Evolutionary conservation across 37 sponge, comb jelly and placozoan species (phyloP).

Genomic region (Crambe crambe): DNA sequence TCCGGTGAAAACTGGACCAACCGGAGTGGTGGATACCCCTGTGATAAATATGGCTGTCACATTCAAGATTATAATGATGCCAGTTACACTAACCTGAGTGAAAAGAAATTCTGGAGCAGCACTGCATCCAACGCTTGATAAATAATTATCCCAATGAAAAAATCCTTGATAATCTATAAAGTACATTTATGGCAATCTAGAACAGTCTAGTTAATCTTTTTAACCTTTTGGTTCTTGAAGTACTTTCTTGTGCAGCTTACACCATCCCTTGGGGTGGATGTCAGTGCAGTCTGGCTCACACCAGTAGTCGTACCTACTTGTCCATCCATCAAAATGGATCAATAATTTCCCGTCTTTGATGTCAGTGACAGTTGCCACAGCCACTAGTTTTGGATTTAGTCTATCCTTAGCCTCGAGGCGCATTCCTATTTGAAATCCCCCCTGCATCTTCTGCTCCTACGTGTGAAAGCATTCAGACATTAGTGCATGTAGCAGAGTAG

Average conservation of each 20-base stretch:
- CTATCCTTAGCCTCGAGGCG: constrained; percentile 79
- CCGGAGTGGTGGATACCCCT: too few species aligned
- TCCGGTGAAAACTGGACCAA: too few species aligned
- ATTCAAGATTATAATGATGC: too few species aligned
- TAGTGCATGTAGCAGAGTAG: too few species aligned
- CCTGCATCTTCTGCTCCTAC: too few species aligned
- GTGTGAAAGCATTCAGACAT: too few species aligned
- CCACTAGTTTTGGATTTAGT: constrained; percentile 54
- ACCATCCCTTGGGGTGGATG: constrained; percentile 79
- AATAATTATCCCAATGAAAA: constrained; percentile 56
- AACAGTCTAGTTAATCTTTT: too few species aligned
- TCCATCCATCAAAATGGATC: constrained; percentile 90
- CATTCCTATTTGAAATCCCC: too few species aligned
- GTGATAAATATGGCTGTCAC: too few species aligned
- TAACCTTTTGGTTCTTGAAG: constrained; percentile 46
- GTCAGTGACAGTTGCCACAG: constrained; percentile 71
- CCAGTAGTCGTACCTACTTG: constrained; percentile 69
- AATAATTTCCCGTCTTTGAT: constrained; percentile 38
- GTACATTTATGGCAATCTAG: too few species aligned
- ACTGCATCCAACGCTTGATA: constrained; percentile 5
- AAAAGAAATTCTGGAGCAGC: constrained; percentile 61
- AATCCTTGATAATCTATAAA: background rate
- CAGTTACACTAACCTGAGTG: too few species aligned
- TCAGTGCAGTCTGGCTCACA: constrained; percentile 47
- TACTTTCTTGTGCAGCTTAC: constrained; percentile 20